Evolutionary conservation across 2,888 invertebrate genomes (phyloP), one percentile per base, ranked within the genome.

Genomic region (Scrobipalpa atriplicella): DNA sequence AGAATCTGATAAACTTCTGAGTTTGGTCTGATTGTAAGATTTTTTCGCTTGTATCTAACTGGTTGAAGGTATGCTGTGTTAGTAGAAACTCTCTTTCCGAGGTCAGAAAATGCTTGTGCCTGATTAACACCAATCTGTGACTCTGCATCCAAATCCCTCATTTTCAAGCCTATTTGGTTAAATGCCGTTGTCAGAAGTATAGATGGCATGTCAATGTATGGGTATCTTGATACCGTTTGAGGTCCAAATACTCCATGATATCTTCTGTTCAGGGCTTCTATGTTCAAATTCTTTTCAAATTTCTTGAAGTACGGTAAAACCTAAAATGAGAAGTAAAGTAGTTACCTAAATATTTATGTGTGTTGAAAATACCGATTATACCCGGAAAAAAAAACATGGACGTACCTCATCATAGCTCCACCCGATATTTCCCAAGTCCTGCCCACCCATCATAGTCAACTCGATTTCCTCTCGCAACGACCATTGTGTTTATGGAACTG

Each of bases 291-390:
- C 67, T 93, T 90, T 80, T 95, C 95, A 0, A 94, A 94, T 82
- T 95, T 95, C 67, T 90, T 94, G 80, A 95, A 96, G 80, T 95
- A 96, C 0, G 95, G 95, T 43, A 96, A 85, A 1, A 95, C 87
- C 91, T 92, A 77, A 7, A 58, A 16, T 29, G 65, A 58, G 43
- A 29, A 58, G 9, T 13, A 13, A 39, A 7, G 2, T 18, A 18
- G n/a, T 61, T 39, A n/a, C n/a, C 2, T 16, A 38, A 16, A 10
- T 38, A 8, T 58, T 36, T 29, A 36, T 11, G 6, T 21, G 54
- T 10, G 1, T 21, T 54, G 7, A 18, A n/a, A 2, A 52, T 13
- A 8, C 11, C 3, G 8, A 43, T 13, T 11, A 6, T 2, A 9
- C 11, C 43, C 3, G 2, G 3, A 18, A 19, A 1, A 52, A 9